Evolutionary conservation across 2,113 vertebrate species (phyloP), one percentile per base, ranked within the genome.

Genomic region (Tinamus guttatus): DNA sequence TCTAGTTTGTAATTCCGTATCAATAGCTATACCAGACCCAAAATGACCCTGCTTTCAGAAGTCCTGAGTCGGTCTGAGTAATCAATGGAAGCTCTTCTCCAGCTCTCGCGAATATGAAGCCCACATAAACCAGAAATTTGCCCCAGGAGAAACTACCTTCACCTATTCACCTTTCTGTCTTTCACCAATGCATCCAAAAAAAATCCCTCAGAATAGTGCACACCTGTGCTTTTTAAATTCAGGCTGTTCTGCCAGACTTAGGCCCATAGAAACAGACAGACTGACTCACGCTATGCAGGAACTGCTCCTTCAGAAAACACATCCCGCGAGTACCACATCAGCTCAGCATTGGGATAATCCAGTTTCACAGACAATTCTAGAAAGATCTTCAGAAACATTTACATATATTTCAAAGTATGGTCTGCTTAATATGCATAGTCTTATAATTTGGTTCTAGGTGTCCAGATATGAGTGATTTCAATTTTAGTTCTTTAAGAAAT

Each of bases 401-500:
- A 27, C 69, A 54, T 43, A 25, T 36, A n/a, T 68, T 84, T 83
- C 75, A 32, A 92, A 90, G n/a, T 60, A 40, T 2, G 1, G 27
- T 20, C 25, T 28, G 7, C 45, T 89, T 11, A 22, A 94, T 52
- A 67, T 85, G 75, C 87, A 51, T 32, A 18, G 21, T 93, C 51
- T 92, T 84, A 38, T 64, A 94, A 81, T 63, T 86, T 75, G 58
- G 52, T 36, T 64, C 69, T 88, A 51, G 77, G 8, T 86, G 59
- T 91, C 76, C 81, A 67, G 41, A n/a, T 59, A 67, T 45, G 14
- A 75, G 11, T 77, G 59, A 90, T 65, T 64, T 92, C 16, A 49
- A 34, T 85, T 80, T 69, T 45, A 67, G 71, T 90, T 88, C 63
- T 80, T 87, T 59, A 60, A 89, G 54, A 69, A 90, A 87, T 86